A percentile compares a stretch with the other conserved stretches of the same genome.
These are phyloP conservation scores for Formicarius rufipectus DNA, from an alignment of 2,113 vertebrate species.

Conservation along the genomic window DNA sequence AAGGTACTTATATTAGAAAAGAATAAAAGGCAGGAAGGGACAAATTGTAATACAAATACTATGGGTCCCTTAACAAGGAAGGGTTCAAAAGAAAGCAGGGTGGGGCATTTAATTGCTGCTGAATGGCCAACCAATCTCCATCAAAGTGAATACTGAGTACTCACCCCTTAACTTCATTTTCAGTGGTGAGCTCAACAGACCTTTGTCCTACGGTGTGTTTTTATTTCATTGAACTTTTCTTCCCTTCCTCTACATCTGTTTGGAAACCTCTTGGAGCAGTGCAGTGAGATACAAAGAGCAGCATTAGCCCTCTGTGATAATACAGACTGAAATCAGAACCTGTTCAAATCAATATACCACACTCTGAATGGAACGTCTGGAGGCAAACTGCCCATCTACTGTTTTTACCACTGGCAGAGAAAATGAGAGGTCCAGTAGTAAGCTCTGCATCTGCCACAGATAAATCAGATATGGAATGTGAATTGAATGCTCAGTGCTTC, in stretches of 20 bases:
- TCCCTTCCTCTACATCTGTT: background rate
- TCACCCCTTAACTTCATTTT: background rate
- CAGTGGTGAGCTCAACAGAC: background rate
- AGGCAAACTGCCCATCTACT: background rate
- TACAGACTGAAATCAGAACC: background rate
- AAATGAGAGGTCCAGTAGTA: background rate
- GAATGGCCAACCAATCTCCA: background rate
- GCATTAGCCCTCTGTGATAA: background rate
- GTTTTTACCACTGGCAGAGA: background rate
- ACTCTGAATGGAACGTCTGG: background rate
- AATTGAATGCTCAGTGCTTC: background rate
- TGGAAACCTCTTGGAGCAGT: accelerated
- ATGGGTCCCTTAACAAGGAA: background rate
- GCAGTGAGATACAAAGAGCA: background rate
- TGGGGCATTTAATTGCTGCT: background rate
- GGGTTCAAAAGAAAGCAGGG: background rate
- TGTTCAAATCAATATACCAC: background rate
- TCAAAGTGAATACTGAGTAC: background rate
- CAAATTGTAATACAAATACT: background rate
- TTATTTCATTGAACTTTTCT: background rate
- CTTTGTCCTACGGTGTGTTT: background rate
- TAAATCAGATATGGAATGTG: background rate
- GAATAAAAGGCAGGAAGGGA: background rate
- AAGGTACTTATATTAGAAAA: background rate
- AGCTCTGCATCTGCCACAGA: background rate